A percentile compares a stretch with the other conserved stretches of the same genome.
Evolutionary conservation across 2,888 invertebrate species (phyloP).

Genomic region (Belgica antarctica): DNA sequence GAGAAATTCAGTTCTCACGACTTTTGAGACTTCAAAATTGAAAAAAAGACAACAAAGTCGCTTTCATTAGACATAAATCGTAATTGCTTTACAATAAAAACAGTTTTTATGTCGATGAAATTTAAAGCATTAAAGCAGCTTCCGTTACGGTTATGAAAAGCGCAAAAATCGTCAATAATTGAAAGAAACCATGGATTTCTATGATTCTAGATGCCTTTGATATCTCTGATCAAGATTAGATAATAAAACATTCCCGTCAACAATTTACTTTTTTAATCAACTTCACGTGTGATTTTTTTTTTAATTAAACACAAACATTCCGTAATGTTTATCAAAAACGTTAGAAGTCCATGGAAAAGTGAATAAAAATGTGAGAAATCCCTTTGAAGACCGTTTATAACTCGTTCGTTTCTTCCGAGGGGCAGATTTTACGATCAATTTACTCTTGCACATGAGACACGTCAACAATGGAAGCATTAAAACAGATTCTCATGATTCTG

Average conservation of each 20-base stretch:
- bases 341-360: background rate
- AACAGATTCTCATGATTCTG: slow-evolving; percentile 32
- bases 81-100: background rate
- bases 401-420: background rate
- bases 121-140: background rate
- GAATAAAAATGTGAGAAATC: slow-evolving; percentile 36
- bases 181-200: no score
- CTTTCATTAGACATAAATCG: background rate
- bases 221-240: no score
- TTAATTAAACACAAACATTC: slow-evolving; percentile 3
- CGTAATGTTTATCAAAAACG: background rate
- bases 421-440: slow-evolving; percentile 1
- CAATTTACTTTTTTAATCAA: no score
- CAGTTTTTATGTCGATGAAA: background rate
- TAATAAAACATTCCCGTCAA: no score
- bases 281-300: no score
- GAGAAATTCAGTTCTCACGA: background rate
- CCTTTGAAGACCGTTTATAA: background rate
- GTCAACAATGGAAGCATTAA: slow-evolving; percentile 30
- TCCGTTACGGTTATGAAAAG: no score
- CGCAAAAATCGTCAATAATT: no score
- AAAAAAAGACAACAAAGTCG: no score
- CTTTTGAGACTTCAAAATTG: background rate
- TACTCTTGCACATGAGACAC: background rate
- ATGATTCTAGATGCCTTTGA: no score